phyloP scores from a whole-genome alignment of 2,113 vertebrate genomes.

The Anarrhichthys ocellatus region DNA sequence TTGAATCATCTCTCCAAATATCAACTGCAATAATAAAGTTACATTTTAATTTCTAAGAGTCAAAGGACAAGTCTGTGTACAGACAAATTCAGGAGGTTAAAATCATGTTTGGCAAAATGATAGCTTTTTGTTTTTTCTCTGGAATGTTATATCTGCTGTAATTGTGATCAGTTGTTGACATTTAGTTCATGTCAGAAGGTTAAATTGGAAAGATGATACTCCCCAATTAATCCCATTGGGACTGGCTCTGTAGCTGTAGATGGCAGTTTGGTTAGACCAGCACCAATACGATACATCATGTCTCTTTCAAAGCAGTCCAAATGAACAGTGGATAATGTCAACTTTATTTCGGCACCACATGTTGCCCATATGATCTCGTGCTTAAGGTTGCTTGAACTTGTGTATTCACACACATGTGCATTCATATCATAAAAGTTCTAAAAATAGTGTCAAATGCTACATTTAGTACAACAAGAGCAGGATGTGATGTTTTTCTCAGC shows the following conservation, averaged over 20 bases:
- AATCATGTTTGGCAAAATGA: constrained; percentile 3
- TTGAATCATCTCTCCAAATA: constrained; percentile 12
- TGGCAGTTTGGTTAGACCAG: background rate
- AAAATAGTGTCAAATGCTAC: background rate
- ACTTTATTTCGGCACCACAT: background rate
- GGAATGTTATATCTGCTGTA: constrained; percentile 3
- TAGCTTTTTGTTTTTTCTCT: background rate
- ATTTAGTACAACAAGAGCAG: background rate
- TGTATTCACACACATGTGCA: background rate
- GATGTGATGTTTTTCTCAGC: background rate
- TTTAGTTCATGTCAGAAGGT: constrained; percentile 14
- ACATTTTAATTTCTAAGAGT: background rate
- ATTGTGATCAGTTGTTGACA: constrained; percentile 3
- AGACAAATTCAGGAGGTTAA: background rate
- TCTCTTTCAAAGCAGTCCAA: background rate
- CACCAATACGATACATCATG: background rate
- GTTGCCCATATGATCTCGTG: background rate
- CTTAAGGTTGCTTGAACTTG: background rate
- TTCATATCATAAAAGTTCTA: background rate
- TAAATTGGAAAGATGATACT: constrained; percentile 1
- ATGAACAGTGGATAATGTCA: background rate
- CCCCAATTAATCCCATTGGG: constrained; percentile 1
- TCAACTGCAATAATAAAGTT: constrained; percentile 3
- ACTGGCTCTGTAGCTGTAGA: background rate
- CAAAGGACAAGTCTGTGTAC: background rate